Evolutionary conservation across 2,113 vertebrate species (phyloP), one percentile per base, ranked within the genome.

Genomic region (Tetrax tetrax): DNA sequence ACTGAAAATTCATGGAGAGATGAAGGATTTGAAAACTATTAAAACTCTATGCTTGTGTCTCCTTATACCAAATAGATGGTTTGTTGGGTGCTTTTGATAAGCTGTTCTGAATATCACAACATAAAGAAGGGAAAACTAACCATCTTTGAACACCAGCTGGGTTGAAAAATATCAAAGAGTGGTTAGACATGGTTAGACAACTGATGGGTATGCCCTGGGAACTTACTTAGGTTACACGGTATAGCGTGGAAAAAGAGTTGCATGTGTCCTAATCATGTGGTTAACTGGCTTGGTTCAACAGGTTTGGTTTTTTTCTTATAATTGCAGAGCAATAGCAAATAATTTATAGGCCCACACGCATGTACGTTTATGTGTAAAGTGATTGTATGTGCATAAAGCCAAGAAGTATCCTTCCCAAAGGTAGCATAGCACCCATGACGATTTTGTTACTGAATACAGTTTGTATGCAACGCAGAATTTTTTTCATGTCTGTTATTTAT

Each of bases 401-500:
- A 56, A 7, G 0, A 0, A 43, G 28, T 47, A 24, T 18, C 25
- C 70, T 75, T 56, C 23, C 33, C 41, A 77, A 57, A 70, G n/a
- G 17, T 37, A 69, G 74, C 28, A 7, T 1, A 41, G 28, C 31
- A 63, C 23, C 38, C 7, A 1, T 11, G 17, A 56, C 28, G 59
- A 1, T 14, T 85, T 29, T 1, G 2, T 66, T 87, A 41, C 22
- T 88, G 53, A 37, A 54, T 43, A 71, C 28, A 43, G 69, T 76
- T 74, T 84, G 79, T 47, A 14, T 72, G 88, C 70, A 88, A 74
- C 74, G 89, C 82, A 53, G 78, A 88, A 16, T 66, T 95, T 89
- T n/a, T 90, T 83, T 87, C 71, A 96, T 66, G 78, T 94, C 71
- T 83, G 13, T 94, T 96, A 57, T 95, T 95, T 98, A 88, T 96